A percentile compares a stretch with the other conserved stretches of the same genome.
These are phyloP conservation scores for Strigamia transsilvanica DNA, from an alignment of 2,888 invertebrate genomes.

Conservation along the genomic window DNA sequence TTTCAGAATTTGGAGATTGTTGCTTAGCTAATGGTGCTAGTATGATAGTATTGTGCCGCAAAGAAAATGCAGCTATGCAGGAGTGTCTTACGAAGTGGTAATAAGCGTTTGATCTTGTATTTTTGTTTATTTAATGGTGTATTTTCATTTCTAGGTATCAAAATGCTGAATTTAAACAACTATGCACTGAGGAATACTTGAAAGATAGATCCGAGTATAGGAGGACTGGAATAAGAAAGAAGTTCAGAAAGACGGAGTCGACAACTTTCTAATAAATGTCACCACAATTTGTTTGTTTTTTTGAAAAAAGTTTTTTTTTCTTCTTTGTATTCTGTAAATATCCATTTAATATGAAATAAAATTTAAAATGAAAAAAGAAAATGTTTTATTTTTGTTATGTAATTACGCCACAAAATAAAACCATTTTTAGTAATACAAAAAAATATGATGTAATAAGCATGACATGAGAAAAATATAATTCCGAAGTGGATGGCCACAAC, in stretches of 20 bases:
- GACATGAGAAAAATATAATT: too few species aligned
- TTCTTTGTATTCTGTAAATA: neutral
- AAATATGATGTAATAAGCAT: too few species aligned
- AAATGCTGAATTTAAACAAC: slow-evolving; percentile 76
- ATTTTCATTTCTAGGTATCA: slow-evolving; percentile 66
- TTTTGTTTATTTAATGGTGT: slow-evolving; percentile 5
- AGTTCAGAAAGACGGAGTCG: slow-evolving; percentile 55
- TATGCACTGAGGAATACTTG: slow-evolving; percentile 82
- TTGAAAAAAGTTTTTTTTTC: neutral
- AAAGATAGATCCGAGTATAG: slow-evolving; percentile 82
- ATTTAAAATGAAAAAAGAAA: neutral
- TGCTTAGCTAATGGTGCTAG: slow-evolving; percentile 74
- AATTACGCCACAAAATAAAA: too few species aligned
- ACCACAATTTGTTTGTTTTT: neutral
- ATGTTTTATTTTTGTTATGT: too few species aligned
- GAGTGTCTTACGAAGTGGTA: slow-evolving; percentile 77
- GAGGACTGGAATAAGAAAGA: slow-evolving; percentile 73
- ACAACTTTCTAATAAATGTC: slow-evolving; percentile 46
- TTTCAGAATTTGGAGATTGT: slow-evolving; percentile 71
- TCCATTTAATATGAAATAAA: neutral
- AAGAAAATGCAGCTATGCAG: slow-evolving; percentile 75
- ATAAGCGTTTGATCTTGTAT: slow-evolving; percentile 56
- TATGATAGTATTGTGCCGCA: slow-evolving; percentile 79
- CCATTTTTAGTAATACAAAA: too few species aligned
- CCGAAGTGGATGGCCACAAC: too few species aligned